phyloP scores from a whole-genome alignment of 2,797 vertebrate species.

The Aplochiton taeniatus region DNA sequence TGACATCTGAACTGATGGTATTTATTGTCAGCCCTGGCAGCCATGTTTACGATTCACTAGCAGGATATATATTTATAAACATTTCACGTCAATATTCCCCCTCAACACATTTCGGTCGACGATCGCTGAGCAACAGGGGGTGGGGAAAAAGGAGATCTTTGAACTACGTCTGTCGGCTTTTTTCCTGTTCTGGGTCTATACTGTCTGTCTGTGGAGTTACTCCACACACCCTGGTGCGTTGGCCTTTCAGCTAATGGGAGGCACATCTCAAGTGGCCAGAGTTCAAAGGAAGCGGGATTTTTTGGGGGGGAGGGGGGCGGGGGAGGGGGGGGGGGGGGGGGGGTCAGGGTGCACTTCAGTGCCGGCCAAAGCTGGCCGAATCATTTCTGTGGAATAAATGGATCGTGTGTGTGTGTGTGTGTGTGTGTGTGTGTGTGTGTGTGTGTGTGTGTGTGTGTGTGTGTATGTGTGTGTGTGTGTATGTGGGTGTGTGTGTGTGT shows the following conservation, averaged over 20 bases:
- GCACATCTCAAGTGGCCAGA: conserved; percentile 63
- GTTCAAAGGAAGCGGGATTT: conserved; percentile 58
- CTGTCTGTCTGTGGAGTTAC: conserved; percentile 21
- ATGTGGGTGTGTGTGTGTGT: conserved; percentile 23
- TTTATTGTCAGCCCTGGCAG: too few species aligned
- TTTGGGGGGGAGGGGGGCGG: conserved; percentile 41
- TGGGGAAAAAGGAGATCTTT: too few species aligned
- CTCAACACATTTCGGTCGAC: too few species aligned
- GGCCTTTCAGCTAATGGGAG: conserved; percentile 70
- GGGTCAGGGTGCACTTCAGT: conserved; percentile 63
- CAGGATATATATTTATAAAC: too few species aligned
- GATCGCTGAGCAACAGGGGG: too few species aligned
- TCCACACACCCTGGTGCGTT: conserved; percentile 73
- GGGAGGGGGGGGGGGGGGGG: conserved; percentile 44
- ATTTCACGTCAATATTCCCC: too few species aligned
- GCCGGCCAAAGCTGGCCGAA: conserved; percentile 52
- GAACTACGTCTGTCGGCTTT: not conserved
- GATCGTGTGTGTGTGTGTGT: conserved; percentile 23
- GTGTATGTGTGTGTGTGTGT: conserved; percentile 7
- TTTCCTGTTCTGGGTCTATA: not conserved
- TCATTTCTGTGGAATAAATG: conserved; percentile 51
- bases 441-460: conserved; percentile 4
- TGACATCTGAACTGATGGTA: too few species aligned
- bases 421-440: conserved; percentile 3
- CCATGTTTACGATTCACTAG: too few species aligned